Evolutionary conservation across 2,888 invertebrate species (phyloP), one percentile per base, ranked within the genome.

Genomic region (Papilio protenor): DNA sequence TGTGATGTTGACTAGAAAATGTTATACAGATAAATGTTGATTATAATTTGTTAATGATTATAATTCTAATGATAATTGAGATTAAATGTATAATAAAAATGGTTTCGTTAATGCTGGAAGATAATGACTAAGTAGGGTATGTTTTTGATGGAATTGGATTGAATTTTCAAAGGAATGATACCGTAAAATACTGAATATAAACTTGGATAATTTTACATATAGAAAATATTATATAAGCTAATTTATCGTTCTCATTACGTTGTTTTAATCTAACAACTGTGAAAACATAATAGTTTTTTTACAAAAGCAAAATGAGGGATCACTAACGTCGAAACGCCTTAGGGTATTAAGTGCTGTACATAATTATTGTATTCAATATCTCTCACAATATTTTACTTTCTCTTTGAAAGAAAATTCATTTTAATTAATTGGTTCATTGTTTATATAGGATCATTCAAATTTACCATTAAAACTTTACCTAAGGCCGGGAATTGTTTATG

Each of bases 1-100:
- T 94, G 94, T 94, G 94, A 94, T 94, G 92, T 93, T 92, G 89
- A 91, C 86, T 93, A 93, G 90, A 88, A 69, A 27, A 87, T 87
- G 88, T 91, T 89, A 89, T 87, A 90, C 91, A 89, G 86, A 90
- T 90, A 91, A 59, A 92, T 89, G 91, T 93, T 93, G 89, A 90
- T 84, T 89, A 91, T 91, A 88, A 92, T 93, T 93, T 92, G 91
- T 92, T 89, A 86, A 87, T 81, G 82, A 84, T 79, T 82, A 84
- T 71, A 76, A 77, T 59, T 47, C 61, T 73, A 76, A 33, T 49
- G 40, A 27, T 64, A 64, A 61, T 66, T 40, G 81, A 81, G 80
- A 80, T 82, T 83, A 83, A 83, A 82, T 82, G 79, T 82, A 77
- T 80, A 80, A 79, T 75, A 81, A 82, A 84, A 82, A 61, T 55